phyloP scores from a whole-genome alignment of 2,888 invertebrate species.

The Chymomyza caudatula region DNA sequence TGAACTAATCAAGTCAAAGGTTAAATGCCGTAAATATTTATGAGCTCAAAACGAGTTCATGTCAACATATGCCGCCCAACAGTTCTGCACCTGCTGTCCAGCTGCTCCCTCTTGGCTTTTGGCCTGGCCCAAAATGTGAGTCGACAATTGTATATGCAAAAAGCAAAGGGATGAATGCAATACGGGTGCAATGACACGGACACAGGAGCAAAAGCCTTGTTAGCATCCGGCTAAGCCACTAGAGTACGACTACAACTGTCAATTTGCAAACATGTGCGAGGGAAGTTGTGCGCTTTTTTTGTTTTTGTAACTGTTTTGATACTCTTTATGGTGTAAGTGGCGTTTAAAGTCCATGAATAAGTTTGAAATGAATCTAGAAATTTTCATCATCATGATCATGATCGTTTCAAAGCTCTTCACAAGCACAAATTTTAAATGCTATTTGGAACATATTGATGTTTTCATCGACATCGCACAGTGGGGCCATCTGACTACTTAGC shows the following conservation, averaged over 20 bases:
- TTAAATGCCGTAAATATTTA: background rate
- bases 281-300: background rate
- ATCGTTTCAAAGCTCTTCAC: too few relatives aligned
- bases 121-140: background rate
- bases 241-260: background rate
- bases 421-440: too few relatives aligned
- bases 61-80: background rate
- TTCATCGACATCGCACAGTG: too few relatives aligned
- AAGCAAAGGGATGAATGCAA: background rate
- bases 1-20: background rate
- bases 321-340: background rate
- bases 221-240: background rate
- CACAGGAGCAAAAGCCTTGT: background rate
- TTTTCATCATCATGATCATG: too few relatives aligned
- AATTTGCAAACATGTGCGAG: background rate
- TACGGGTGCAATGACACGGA: background rate
- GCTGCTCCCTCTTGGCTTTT: background rate
- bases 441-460: too few relatives aligned
- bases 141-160: background rate
- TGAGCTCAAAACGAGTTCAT: background rate
- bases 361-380: too few relatives aligned
- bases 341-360: background rate
- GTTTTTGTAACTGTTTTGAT: background rate
- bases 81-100: background rate
- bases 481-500: too few relatives aligned